Evolutionary conservation across 2,113 vertebrate genomes (phyloP).

Genomic region (Haemorhous mexicanus): DNA sequence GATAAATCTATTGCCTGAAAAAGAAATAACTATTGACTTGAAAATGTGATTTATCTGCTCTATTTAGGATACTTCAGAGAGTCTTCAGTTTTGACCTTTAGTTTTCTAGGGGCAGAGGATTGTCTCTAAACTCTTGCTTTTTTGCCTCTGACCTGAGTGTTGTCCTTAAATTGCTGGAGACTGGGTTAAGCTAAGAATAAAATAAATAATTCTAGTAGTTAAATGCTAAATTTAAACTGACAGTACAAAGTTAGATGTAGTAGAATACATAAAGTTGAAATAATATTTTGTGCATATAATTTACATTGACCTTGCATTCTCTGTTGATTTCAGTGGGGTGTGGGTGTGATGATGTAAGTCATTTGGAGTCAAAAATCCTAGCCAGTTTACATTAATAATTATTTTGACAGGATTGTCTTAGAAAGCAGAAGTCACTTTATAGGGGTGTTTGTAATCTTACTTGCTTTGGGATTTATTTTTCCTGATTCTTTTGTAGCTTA

Average conservation of each 20-base stretch:
- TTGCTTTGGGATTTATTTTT: not conserved
- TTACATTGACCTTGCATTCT: not conserved
- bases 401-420: not conserved
- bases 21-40: not conserved
- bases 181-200: not conserved
- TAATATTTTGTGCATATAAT: not conserved
- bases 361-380: not conserved
- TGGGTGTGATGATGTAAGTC: not conserved
- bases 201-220: not conserved
- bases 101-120: not conserved
- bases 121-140: not conserved
- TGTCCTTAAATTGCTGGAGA: not conserved
- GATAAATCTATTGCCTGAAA: not conserved
- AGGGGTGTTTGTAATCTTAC: not conserved
- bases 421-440: not conserved
- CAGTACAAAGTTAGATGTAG: not conserved
- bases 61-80: not conserved
- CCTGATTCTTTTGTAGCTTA: not conserved
- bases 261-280: not conserved
- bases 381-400: not conserved
- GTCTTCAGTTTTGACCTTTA: not conserved
- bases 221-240: not conserved
- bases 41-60: not conserved
- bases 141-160: not conserved
- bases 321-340: not conserved